phyloP scores from a whole-genome alignment of 1,140 invertebrate genomes.

The Drosophila parvula region DNA sequence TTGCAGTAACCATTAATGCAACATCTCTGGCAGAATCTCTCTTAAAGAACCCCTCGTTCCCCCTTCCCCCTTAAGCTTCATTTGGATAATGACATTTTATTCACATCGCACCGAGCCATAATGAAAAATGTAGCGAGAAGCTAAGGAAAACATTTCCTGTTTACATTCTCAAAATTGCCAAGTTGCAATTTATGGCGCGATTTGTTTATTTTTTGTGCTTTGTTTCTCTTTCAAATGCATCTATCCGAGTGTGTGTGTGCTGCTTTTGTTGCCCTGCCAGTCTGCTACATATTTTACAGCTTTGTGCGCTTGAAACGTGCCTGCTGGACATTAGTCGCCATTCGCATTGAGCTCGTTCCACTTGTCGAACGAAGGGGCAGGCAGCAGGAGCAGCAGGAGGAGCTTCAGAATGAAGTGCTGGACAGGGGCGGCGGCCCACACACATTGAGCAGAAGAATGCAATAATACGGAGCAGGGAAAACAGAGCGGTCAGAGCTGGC shows the following conservation, averaged over 20 bases:
- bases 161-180: slow-evolving; percentile 74
- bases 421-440: slow-evolving; percentile 31
- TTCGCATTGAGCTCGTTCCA: slow-evolving; percentile 41
- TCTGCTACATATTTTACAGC: slow-evolving; percentile 67
- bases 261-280: slow-evolving; percentile 31
- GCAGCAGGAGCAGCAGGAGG: neutral
- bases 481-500: slow-evolving; percentile 34
- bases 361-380: slow-evolving; percentile 34
- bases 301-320: slow-evolving; percentile 70
- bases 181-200: slow-evolving; percentile 76
- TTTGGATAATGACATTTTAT: slow-evolving; percentile 49
- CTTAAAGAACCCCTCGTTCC: slow-evolving; percentile 7
- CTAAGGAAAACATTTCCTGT: slow-evolving; percentile 75
- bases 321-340: slow-evolving; percentile 75
- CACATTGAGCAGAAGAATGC: slow-evolving; percentile 73
- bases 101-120: slow-evolving; percentile 9
- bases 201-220: slow-evolving; percentile 63
- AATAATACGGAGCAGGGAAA: slow-evolving; percentile 63
- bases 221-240: slow-evolving; percentile 46
- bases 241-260: slow-evolving; percentile 7
- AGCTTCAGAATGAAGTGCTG: slow-evolving; percentile 4
- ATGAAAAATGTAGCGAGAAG: slow-evolving; percentile 43
- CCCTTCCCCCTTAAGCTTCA: slow-evolving; percentile 17
- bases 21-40: neutral
- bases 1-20: slow-evolving; percentile 37